phyloP scores from a whole-genome alignment of 64 coral and sea anemone genomes.

The Pachyseris speciosa region DNA sequence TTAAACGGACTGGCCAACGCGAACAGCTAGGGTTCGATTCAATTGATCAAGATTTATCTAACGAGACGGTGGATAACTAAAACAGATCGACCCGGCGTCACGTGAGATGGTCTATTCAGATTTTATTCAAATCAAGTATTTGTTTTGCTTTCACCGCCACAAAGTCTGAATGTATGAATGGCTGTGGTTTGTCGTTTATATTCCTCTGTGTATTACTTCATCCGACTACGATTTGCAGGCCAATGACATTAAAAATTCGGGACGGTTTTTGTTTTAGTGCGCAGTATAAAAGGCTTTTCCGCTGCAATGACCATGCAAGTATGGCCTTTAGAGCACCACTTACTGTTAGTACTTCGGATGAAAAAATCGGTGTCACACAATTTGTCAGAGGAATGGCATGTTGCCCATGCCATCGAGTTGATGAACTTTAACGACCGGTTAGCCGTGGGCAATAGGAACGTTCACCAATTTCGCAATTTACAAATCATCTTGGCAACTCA shows the following conservation, averaged over 20 bases:
- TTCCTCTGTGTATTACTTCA: slow-evolving; percentile 36
- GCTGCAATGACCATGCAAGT: slow-evolving; percentile 8
- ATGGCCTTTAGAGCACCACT: not conserved
- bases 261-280: not conserved
- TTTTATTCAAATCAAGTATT: slow-evolving; percentile 55
- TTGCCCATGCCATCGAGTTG: slow-evolving; percentile 12
- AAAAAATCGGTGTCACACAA: slow-evolving; percentile 53
- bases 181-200: slow-evolving; percentile 21
- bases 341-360: not conserved
- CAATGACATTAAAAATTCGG: slow-evolving; percentile 1
- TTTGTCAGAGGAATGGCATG: slow-evolving; percentile 17
- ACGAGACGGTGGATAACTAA: slow-evolving; percentile 15
- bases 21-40: not conserved
- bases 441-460: not conserved
- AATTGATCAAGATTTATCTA: slow-evolving; percentile 2
- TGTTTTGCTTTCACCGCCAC: slow-evolving; percentile 36
- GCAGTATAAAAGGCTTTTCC: not conserved
- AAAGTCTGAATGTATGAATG: slow-evolving; percentile 38
- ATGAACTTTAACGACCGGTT: slow-evolving; percentile 7
- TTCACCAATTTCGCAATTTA: not conserved
- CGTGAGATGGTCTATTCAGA: slow-evolving; percentile 15
- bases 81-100: slow-evolving; percentile 31
- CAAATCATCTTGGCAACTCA: not conserved
- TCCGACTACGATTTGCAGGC: slow-evolving; percentile 9
- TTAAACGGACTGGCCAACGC: not conserved